phyloP scores from a whole-genome alignment of 2,797 vertebrate genomes.

The Neosalanx taihuensis region DNA sequence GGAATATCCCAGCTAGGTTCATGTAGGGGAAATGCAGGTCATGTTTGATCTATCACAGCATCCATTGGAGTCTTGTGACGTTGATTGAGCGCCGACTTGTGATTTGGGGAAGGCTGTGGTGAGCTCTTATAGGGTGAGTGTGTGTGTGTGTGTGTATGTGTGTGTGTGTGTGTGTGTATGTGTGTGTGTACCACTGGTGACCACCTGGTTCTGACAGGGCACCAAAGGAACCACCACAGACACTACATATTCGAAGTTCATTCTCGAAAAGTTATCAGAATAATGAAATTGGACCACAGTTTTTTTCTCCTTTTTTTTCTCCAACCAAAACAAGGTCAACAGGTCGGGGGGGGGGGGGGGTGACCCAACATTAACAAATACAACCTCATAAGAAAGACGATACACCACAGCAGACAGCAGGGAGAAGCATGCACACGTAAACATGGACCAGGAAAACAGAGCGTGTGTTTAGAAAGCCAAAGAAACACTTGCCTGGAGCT shows the following conservation, averaged over 20 bases:
- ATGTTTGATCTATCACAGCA: too few species aligned
- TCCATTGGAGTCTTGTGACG: too few species aligned
- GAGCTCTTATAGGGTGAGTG: not conserved
- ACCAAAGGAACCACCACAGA: not conserved
- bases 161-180: too few species aligned
- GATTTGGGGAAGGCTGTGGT: too few species aligned
- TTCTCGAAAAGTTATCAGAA: not conserved
- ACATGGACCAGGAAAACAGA: slow-evolving; percentile 23
- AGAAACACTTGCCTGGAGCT: slow-evolving; percentile 89
- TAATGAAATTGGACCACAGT: not conserved
- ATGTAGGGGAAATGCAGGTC: too few species aligned
- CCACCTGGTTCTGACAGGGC: not conserved
- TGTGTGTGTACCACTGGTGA: not conserved
- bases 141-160: too few species aligned
- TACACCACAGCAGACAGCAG: slow-evolving; percentile 29
- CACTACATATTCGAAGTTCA: not conserved
- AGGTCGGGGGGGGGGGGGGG: slow-evolving; percentile 21
- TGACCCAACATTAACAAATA: slow-evolving; percentile 59
- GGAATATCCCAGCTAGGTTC: too few species aligned
- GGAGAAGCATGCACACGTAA: slow-evolving; percentile 38
- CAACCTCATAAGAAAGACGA: slow-evolving; percentile 29
- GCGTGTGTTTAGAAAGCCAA: slow-evolving; percentile 45
- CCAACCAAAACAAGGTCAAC: slow-evolving; percentile 28
- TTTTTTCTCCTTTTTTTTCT: too few species aligned
- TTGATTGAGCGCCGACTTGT: too few species aligned